Evolutionary conservation across 2,888 invertebrate genomes (phyloP), one percentile per base, ranked within the genome.

Genomic region (Himalopsyche anomala): DNA sequence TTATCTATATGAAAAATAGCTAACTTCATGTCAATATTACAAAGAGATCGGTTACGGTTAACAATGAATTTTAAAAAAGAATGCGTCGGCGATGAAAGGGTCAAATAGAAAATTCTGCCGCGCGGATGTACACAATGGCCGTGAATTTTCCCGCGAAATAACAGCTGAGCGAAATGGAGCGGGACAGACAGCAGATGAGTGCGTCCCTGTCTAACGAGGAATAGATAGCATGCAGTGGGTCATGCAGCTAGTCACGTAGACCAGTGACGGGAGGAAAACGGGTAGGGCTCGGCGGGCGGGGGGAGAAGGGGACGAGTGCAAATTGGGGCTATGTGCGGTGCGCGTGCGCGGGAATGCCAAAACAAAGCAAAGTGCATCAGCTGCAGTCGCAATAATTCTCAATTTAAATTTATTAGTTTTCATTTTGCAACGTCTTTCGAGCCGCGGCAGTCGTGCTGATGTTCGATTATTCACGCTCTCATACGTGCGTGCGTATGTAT

Each of bases 231-330:
- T 62, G 62, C 62, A 62, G 86, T 81, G 83, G 74, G 85, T 74
- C 88, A 86, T 87, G 88, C 87, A 55, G 55, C 56, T 80, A 79
- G 88, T 88, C 88, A 88, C 88, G 88, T 88, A 88, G 82, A 45
- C 87, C 86, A 80, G 79, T 36, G 83, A 82, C 62, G 5, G 28
- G 62, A 62, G 62, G 62, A 62, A 62, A 62, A 19, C 28, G 62
- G 62, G 8, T n/a, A 28, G 62, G 28, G 62, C 19, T 62, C 62
- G 62, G 62, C 62, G 62, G 62, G 62, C 62, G 28, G 62, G 4
- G 28, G 62, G 62, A 28, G 62, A 19, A 4, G 56, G 62, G 28
- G 62, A 62, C 62, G 62, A 62, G 62, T 28, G 62, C 62, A 19
- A 62, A 62, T 19, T 62, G 62, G 62, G 62, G 62, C 28, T 62